Conservation (phyloP, 1,140 invertebrate genomes). For the Heliconius melpomene region DNA sequence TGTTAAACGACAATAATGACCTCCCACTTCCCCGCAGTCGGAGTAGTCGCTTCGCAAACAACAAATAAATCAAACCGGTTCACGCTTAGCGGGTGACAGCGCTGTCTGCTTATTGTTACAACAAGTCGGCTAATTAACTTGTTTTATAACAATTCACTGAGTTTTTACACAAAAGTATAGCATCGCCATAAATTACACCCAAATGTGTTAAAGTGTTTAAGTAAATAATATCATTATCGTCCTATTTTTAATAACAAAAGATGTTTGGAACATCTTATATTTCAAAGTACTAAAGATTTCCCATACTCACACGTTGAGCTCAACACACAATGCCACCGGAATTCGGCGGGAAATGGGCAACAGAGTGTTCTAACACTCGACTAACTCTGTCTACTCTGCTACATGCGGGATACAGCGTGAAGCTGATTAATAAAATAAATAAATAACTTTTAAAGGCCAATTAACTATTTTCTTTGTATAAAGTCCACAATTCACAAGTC, state of each 20-base stretch:
- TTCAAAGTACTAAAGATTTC: neutral
- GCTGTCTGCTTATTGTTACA: conserved; percentile 56
- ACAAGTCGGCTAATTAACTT: conserved; percentile 61
- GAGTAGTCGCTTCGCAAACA: conserved; percentile 45
- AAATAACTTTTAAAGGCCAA: neutral
- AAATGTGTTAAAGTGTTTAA: neutral
- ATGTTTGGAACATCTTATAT: neutral
- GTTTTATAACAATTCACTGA: conserved; percentile 46
- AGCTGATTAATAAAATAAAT: neutral
- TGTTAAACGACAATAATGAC: conserved; percentile 23
- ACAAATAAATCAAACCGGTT: conserved; percentile 50
- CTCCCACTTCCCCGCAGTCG: conserved; percentile 26
- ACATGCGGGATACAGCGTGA: too few relatives aligned
- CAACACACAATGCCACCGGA: too few relatives aligned
- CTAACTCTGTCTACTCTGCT: too few relatives aligned
- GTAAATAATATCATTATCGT: neutral
- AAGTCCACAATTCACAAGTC: neutral
- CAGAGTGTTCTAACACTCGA: too few relatives aligned
- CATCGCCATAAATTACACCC: neutral
- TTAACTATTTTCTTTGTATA: neutral
- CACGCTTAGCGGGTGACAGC: conserved; percentile 50
- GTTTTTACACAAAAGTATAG: neutral
- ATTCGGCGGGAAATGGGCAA: too few relatives aligned
- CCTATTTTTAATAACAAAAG: neutral
- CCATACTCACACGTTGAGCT: too few relatives aligned